A percentile compares a stretch with the other conserved stretches of the same genome.
Conservation (phyloP, 2,888 invertebrate species). For the Beris chalybata region DNA sequence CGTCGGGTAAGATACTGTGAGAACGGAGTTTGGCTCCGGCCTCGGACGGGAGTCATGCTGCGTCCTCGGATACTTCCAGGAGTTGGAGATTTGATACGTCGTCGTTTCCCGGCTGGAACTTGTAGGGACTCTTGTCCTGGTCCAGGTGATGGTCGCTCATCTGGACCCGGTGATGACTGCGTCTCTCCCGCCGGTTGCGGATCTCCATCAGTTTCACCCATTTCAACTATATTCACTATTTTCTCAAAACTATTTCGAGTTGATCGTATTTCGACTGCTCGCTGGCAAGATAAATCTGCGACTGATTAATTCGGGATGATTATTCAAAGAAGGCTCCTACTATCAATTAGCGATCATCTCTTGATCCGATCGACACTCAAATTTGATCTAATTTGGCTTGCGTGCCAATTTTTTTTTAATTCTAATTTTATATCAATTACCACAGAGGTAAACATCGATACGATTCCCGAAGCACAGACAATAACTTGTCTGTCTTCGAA, state of each 20-base stretch:
- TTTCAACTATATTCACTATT: slow-evolving; percentile 40
- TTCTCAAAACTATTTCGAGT: slow-evolving; percentile 39
- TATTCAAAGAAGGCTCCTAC: slow-evolving; percentile 15
- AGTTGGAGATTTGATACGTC: slow-evolving; percentile 55
- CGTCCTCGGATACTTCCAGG: slow-evolving; percentile 54
- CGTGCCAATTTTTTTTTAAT: slow-evolving; percentile 40
- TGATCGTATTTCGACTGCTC: slow-evolving; percentile 52
- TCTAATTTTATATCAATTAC: slow-evolving; percentile 32
- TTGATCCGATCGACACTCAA: slow-evolving; percentile 35
- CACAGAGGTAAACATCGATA: slow-evolving; percentile 19
- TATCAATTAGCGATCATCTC: slow-evolving; percentile 22
- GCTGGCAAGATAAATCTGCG: slow-evolving; percentile 54
- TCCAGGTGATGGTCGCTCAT: slow-evolving; percentile 45
- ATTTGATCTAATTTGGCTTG: slow-evolving; percentile 42
- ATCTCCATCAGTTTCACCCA: slow-evolving; percentile 55
- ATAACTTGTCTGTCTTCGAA: not conserved
- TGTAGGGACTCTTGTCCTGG: slow-evolving; percentile 51
- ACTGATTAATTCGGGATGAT: slow-evolving; percentile 48
- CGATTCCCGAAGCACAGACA: slow-evolving; percentile 7
- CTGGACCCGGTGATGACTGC: slow-evolving; percentile 42
- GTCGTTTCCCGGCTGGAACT: slow-evolving; percentile 52
- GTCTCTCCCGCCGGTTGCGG: slow-evolving; percentile 50
- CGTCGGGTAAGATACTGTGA: slow-evolving; percentile 52
- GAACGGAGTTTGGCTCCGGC: slow-evolving; percentile 55
- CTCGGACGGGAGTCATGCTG: slow-evolving; percentile 55